Percentiles rank a stretch among this genome's conserved stretches.
phyloP scores from a whole-genome alignment of 1,140 invertebrate genomes.

The Drosophila sproati region DNA sequence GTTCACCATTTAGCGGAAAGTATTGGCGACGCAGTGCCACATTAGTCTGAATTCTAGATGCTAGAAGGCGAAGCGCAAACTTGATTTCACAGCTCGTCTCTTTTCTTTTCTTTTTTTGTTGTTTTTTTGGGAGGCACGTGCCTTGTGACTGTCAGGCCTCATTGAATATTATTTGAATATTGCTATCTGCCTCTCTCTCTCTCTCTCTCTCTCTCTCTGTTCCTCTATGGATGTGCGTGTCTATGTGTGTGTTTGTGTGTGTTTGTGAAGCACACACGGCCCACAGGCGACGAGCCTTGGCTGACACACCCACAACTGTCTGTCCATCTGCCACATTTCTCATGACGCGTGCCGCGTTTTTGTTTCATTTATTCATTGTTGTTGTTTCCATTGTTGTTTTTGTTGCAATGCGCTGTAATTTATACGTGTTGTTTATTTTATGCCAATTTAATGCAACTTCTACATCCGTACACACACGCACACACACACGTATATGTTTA shows the following conservation, averaged over 20 bases:
- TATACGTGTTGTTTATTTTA: conserved; percentile 81
- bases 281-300: background rate
- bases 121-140: conserved; percentile 17
- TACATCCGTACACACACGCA: conserved; percentile 13
- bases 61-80: too few species aligned
- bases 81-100: background rate
- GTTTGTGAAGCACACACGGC: background rate
- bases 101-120: conserved; percentile 1
- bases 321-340: conserved; percentile 61
- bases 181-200: background rate
- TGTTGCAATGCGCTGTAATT: conserved; percentile 60
- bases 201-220: background rate
- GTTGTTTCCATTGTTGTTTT: conserved; percentile 31
- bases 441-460: conserved; percentile 79
- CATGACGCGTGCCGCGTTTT: conserved; percentile 46
- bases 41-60: too few species aligned
- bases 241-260: background rate
- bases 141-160: conserved; percentile 23
- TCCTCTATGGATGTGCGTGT: conserved; percentile 7
- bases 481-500: conserved; percentile 3
- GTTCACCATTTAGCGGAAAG: too few species aligned
- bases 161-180: conserved; percentile 46
- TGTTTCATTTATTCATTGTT: conserved; percentile 70
- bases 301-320: conserved; percentile 2
- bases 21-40: too few species aligned